These are phyloP conservation scores for Globicephala melas DNA, from an alignment of 2,113 vertebrate species.

Conservation along the genomic window DNA sequence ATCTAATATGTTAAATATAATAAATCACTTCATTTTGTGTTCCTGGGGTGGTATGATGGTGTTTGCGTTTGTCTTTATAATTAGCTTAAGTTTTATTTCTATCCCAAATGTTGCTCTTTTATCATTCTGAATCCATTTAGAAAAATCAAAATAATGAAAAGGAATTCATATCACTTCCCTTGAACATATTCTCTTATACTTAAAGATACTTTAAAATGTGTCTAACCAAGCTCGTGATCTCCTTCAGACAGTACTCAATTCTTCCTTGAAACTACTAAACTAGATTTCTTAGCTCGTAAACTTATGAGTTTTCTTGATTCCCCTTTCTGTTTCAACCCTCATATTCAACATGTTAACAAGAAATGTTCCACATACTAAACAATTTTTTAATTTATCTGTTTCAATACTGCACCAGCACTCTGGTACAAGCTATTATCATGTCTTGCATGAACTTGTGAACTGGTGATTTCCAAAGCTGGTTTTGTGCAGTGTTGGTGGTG, in stretches of 20 bases:
- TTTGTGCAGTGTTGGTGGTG: constrained; percentile 80
- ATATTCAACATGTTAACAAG: not conserved
- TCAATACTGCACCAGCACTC: not conserved
- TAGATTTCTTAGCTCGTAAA: not conserved
- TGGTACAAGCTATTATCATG: not conserved
- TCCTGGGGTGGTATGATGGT: not conserved
- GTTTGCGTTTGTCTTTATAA: not conserved
- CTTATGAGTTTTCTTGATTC: not conserved
- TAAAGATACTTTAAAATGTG: not conserved
- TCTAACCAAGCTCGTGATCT: not conserved
- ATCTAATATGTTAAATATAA: not conserved
- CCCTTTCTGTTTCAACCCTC: not conserved
- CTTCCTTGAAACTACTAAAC: not conserved
- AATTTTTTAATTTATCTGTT: not conserved
- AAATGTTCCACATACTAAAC: not conserved
- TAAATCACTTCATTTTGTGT: not conserved
- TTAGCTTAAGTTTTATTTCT: not conserved
- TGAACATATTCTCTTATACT: not conserved
- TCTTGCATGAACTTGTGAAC: not conserved
- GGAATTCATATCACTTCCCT: not conserved
- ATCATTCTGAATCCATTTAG: not conserved
- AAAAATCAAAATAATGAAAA: not conserved
- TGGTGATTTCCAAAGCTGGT: not conserved
- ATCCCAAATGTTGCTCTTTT: not conserved
- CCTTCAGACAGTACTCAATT: not conserved